Evolutionary conservation across 2,797 vertebrate species (phyloP), one percentile per base, ranked within the genome.

Genomic region (Epinephelus coioides): DNA sequence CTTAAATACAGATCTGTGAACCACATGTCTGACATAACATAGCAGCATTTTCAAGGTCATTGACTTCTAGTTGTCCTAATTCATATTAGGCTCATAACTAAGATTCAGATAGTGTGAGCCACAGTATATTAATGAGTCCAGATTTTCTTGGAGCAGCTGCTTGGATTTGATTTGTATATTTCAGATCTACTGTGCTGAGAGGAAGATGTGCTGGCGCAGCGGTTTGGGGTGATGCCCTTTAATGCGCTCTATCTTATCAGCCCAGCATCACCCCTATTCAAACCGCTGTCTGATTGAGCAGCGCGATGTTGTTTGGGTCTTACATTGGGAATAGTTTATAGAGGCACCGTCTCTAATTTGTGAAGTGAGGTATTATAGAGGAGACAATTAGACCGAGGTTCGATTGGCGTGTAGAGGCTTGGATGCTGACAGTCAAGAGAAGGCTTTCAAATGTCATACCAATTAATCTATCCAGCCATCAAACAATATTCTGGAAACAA

Each of bases 401-500:
- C 93, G 93, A 94, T 94, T 92, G 87, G 78, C 76, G 55, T 73
- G 74, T 43, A 57, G 70, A 85, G 64, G 90, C 91, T 72, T 69
- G 87, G 91, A 90, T 94, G 93, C 93, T 94, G 93, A 94, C 93
- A 94, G 91, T 93, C 89, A 89, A 91, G 91, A 92, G 90, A 81
- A 93, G 91, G 92, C 92, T 95, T 94, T 94, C 89, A 94, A 93
- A 94, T 95, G 93, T 95, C 93, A 94, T 91, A 93, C 92, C 93
- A 95, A 95, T 95, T 93, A 95, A 95, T 95, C 94, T 93, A 94
- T 94, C 89, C 91, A 92, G 93, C 92, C 93, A 94, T 95, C 94
- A 94, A 94, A 94, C 93, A 94, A 95, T 94, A 94, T 95, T 94
- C 92, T 92, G 92, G 92, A 94, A 94, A 94, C 93, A 94, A 94